These are phyloP conservation scores for Phenganax subtilis DNA, from an alignment of 92 coral and sea anemone species.

Conservation along the genomic window DNA sequence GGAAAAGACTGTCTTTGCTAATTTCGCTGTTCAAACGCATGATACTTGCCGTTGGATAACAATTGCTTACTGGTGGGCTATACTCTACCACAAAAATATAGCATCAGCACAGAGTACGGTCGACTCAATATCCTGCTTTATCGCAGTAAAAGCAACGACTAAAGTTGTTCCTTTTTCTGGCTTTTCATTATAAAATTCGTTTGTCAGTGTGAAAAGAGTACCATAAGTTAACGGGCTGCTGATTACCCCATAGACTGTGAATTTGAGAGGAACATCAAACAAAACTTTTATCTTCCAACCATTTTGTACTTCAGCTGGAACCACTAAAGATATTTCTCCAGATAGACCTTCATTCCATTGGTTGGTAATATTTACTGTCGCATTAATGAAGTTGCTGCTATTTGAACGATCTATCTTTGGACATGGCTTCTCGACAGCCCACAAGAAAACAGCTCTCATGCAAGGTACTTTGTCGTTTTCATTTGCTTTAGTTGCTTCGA, in stretches of 20 bases:
- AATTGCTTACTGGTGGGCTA: too few relatives aligned
- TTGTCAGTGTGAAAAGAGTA: constrained; percentile 19
- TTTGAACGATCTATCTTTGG: neutral
- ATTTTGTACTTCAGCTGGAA: constrained; percentile 18
- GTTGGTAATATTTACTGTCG: constrained; percentile 1
- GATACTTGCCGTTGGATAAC: too few relatives aligned
- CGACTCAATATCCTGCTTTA: constrained; percentile 10
- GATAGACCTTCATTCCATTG: constrained; percentile 31
- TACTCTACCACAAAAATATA: constrained; percentile 11
- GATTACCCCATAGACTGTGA: neutral
- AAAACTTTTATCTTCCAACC: constrained; percentile 22
- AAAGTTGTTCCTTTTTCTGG: constrained; percentile 1
- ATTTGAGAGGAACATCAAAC: constrained; percentile 2
- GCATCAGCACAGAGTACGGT: constrained; percentile 34
- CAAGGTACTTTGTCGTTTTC: constrained; percentile 31
- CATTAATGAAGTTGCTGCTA: constrained; percentile 15
- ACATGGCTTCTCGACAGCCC: constrained; percentile 29
- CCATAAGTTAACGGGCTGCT: constrained; percentile 2
- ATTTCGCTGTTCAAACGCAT: too few relatives aligned
- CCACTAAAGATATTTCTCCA: constrained; percentile 20
- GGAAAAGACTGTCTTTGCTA: too few relatives aligned
- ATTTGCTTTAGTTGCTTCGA: constrained; percentile 14
- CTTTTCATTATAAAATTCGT: constrained; percentile 9
- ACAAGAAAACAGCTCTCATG: constrained; percentile 23
- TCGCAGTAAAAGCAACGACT: constrained; percentile 1